phyloP scores from a whole-genome alignment of 2,888 invertebrate species.

The Harmothoe impar region DNA sequence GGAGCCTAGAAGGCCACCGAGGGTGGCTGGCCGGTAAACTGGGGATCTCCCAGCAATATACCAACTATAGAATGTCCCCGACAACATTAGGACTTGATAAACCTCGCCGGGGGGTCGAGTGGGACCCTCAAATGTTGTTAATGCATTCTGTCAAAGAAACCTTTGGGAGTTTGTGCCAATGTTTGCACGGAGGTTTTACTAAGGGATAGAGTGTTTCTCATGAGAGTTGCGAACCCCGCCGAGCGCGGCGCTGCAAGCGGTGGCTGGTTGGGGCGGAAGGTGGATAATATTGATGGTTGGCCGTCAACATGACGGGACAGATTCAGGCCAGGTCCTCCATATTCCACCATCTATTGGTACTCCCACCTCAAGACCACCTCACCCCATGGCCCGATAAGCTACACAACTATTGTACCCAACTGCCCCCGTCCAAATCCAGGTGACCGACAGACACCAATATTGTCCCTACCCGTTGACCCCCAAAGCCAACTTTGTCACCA shows the following conservation, averaged over 20 bases:
- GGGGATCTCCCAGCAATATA: conserved; percentile 30
- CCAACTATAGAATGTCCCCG: conserved; percentile 32
- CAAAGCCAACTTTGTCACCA: conserved; percentile 48
- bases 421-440: conserved; percentile 16
- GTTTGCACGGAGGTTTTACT: conserved; percentile 34
- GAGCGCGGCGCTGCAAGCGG: not conserved
- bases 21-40: not conserved
- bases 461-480: conserved; percentile 30
- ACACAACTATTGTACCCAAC: conserved; percentile 17
- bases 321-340: not conserved
- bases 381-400: not conserved
- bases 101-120: conserved; percentile 56
- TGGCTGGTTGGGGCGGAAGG: not conserved
- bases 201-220: conserved; percentile 24
- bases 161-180: conserved; percentile 54
- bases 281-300: conserved; percentile 30
- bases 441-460: conserved; percentile 32
- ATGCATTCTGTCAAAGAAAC: conserved; percentile 58
- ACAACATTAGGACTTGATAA: conserved; percentile 57
- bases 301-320: conserved; percentile 39
- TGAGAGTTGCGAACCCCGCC: not conserved
- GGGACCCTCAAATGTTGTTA: conserved; percentile 54
- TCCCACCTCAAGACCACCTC: not conserved
- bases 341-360: not conserved
- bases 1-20: not conserved